These are phyloP conservation scores for Caenorhabditis afra DNA, from an alignment of 2,888 invertebrate species.

Conservation along the genomic window DNA sequence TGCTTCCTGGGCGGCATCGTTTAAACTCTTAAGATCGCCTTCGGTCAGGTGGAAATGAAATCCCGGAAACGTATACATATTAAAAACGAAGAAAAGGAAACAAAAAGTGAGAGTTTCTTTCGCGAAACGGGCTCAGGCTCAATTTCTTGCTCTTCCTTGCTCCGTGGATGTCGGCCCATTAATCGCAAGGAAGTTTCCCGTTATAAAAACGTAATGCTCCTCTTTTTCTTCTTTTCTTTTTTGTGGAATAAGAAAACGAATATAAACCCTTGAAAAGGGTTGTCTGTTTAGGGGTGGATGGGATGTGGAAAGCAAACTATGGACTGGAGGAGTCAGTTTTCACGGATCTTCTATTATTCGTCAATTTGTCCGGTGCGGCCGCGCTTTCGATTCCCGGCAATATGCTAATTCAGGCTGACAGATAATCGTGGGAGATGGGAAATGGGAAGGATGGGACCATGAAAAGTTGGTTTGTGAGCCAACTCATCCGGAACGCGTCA, in stretches of 20 bases:
- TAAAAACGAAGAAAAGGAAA: conserved; percentile 7
- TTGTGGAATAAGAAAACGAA: conserved; percentile 14
- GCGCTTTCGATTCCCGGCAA: conserved; percentile 46
- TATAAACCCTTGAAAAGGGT: neutral
- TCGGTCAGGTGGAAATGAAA: conserved; percentile 28
- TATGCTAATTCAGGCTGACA: conserved; percentile 50
- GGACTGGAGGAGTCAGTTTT: conserved; percentile 21
- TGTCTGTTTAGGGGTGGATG: no score
- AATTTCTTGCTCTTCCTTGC: conserved; percentile 14
- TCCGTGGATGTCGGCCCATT: conserved; percentile 11
- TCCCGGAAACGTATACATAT: no score
- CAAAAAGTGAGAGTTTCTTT: conserved; percentile 8
- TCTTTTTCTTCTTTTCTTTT: neutral
- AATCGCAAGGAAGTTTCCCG: conserved; percentile 31
- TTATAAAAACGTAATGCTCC: conserved; percentile 28
- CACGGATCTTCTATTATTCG: conserved; percentile 52
- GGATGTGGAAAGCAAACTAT: neutral
- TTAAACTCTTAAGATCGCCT: neutral
- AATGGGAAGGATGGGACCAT: no score
- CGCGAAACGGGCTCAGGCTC: conserved; percentile 18
- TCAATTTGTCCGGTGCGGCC: conserved; percentile 35
- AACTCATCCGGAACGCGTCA: conserved; percentile 56
- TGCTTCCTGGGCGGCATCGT: conserved; percentile 41
- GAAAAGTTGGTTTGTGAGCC: conserved; percentile 40
- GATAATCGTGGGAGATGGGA: conserved; percentile 48